phyloP scores from a whole-genome alignment of 1,140 invertebrate species.

The Oryctes rhinoceros region DNA sequence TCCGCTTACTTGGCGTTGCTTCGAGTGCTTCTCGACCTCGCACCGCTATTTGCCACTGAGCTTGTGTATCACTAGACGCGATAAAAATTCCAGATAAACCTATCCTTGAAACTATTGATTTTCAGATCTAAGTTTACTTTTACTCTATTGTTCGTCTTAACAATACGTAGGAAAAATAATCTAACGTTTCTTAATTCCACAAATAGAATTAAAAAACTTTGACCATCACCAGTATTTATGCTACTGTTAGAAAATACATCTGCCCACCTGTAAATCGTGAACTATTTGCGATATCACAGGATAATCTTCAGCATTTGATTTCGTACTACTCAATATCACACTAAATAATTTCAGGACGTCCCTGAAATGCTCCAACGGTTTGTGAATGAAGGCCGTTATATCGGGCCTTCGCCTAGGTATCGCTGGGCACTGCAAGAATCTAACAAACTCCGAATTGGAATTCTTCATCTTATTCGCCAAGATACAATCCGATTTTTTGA shows the following conservation, averaged over 20 bases:
- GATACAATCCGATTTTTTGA: conserved; percentile 83
- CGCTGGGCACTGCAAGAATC: conserved; percentile 78
- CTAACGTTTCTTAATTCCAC: neutral
- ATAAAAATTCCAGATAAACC: too few species aligned
- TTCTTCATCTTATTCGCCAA: conserved; percentile 70
- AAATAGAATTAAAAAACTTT: neutral
- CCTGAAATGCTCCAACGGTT: conserved; percentile 80
- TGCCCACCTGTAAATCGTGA: conserved; percentile 62
- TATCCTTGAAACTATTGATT: too few species aligned
- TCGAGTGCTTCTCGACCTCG: too few species aligned
- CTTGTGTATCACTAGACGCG: too few species aligned
- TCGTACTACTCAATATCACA: conserved; percentile 61
- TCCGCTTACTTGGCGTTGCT: too few species aligned
- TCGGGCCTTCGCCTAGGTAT: conserved; percentile 82
- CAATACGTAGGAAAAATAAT: too few species aligned
- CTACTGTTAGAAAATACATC: neutral
- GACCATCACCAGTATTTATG: too few species aligned
- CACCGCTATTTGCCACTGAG: too few species aligned
- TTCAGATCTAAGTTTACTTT: too few species aligned
- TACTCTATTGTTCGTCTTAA: too few species aligned
- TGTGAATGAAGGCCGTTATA: conserved; percentile 80
- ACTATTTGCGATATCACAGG: conserved; percentile 61
- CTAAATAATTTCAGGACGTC: conserved; percentile 67
- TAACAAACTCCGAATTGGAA: conserved; percentile 59
- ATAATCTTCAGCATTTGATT: conserved; percentile 62